phyloP scores from a whole-genome alignment of 2,113 vertebrate genomes.

The Jacana jacana region DNA sequence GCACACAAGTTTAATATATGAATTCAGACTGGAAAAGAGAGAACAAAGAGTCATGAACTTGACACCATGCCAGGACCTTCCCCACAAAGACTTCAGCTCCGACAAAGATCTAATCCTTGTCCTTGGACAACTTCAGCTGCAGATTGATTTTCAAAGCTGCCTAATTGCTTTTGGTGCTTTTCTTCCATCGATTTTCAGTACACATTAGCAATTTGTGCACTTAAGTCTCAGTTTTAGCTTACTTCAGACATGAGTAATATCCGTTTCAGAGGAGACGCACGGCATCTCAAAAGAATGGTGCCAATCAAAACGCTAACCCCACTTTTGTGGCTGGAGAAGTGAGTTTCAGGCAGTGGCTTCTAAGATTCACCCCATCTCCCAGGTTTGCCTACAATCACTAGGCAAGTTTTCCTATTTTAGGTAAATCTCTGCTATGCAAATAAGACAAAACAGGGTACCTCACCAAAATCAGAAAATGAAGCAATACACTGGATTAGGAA shows the following conservation, averaged over 20 bases:
- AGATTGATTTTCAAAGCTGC: slow-evolving; percentile 39
- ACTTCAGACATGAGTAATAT: not conserved
- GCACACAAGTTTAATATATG: not conserved
- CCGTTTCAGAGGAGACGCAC: not conserved
- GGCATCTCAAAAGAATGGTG: not conserved
- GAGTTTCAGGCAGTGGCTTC: not conserved
- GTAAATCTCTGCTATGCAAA: not conserved
- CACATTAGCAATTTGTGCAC: slow-evolving; percentile 17
- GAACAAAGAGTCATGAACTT: not conserved
- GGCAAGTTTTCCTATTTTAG: not conserved
- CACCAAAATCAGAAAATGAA: not conserved
- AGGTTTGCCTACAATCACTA: not conserved
- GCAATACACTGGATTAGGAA: not conserved
- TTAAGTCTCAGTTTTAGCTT: not conserved
- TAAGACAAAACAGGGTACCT: not conserved
- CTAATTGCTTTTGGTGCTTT: slow-evolving; percentile 31
- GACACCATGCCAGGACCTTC: not conserved
- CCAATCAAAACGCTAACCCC: not conserved
- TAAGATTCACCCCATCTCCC: not conserved
- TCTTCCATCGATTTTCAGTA: slow-evolving; percentile 6
- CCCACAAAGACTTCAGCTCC: not conserved
- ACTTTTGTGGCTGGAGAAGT: not conserved
- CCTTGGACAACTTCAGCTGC: slow-evolving; percentile 21
- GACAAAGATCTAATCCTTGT: slow-evolving; percentile 17
- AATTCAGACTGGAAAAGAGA: not conserved